These are phyloP conservation scores for Lasioglossum figueresi DNA, from an alignment of 2,888 invertebrate genomes.

Conservation along the genomic window DNA sequence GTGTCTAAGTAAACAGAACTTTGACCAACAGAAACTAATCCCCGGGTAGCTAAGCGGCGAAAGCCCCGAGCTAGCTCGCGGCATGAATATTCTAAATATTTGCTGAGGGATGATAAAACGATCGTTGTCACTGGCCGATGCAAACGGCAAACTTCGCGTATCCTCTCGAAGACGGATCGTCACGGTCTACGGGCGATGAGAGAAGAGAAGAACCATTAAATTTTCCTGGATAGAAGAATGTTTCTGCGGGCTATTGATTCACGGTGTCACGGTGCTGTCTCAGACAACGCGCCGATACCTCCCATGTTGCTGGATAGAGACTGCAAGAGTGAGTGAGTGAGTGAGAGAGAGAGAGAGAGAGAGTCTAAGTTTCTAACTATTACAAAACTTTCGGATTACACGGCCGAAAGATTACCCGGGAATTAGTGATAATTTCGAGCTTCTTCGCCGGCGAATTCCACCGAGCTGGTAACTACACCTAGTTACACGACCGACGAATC, in stretches of 20 bases:
- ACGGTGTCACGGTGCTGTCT: constrained; percentile 42
- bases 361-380: constrained; percentile 57
- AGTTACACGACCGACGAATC: constrained; percentile 48
- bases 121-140: constrained; percentile 2
- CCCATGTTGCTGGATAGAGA: background rate
- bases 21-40: constrained; percentile 53
- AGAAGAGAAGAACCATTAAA: constrained; percentile 16
- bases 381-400: constrained; percentile 54
- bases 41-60: constrained; percentile 44
- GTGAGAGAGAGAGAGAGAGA: background rate
- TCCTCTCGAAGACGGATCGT: constrained; percentile 11
- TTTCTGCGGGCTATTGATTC: constrained; percentile 36
- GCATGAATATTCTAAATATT: constrained; percentile 46
- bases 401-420: constrained; percentile 57
- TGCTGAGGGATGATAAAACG: constrained; percentile 25
- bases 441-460: constrained; percentile 55
- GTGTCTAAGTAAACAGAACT: constrained; percentile 62
- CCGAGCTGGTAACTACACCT: constrained; percentile 43
- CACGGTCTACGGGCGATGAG: background rate
- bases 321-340: background rate
- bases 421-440: constrained; percentile 63
- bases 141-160: background rate
- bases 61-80: constrained; percentile 25
- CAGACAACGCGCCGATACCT: constrained; percentile 52
- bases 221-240: constrained; percentile 27